These are phyloP conservation scores for Eriocheir sinensis DNA, from an alignment of 1,140 invertebrate species.

Conservation along the genomic window DNA sequence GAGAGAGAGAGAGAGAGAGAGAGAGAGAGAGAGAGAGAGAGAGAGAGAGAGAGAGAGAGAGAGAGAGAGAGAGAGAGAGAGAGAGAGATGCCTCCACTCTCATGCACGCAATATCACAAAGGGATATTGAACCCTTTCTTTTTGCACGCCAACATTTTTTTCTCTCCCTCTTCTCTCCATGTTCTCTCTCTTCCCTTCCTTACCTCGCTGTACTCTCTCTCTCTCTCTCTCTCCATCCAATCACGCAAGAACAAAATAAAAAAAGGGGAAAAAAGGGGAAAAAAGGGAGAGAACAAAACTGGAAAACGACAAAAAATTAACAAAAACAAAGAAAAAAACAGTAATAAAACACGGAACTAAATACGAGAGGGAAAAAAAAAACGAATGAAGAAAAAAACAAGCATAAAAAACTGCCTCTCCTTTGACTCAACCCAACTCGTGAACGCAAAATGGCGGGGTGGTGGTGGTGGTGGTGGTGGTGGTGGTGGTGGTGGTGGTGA, in stretches of 20 bases:
- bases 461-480: not conserved
- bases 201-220: not conserved
- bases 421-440: no score
- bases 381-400: not conserved
- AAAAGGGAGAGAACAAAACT: not conserved
- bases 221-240: no score
- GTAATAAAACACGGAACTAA: not conserved
- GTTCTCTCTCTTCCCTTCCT: not conserved
- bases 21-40: no score
- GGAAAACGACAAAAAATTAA: not conserved
- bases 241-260: no score
- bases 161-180: not conserved
- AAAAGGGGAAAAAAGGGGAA: no score
- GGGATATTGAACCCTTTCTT: not conserved
- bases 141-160: not conserved
- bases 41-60: not conserved
- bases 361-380: no score
- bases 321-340: not conserved
- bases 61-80: slow-evolving; percentile 22
- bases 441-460: slow-evolving; percentile 11
- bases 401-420: not conserved
- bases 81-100: not conserved
- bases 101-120: not conserved
- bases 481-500: no score
- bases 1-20: no score